Conservation (phyloP, 1,140 invertebrate genomes). For the Drosophila kepulauana region DNA sequence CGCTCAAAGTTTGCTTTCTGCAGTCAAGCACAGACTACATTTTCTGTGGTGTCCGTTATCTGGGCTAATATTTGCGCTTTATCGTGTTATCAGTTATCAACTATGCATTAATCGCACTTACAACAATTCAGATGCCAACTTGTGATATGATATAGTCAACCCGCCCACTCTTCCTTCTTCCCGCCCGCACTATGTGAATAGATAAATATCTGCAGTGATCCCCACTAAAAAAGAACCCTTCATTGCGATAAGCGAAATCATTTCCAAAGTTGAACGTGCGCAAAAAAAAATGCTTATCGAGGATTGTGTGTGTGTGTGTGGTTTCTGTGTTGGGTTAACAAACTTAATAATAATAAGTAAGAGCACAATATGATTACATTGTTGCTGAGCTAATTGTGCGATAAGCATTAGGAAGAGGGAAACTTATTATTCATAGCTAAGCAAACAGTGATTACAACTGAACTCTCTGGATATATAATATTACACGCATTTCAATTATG, state of each 20-base stretch:
- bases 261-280: slow-evolving; percentile 46
- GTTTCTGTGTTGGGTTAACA: background rate
- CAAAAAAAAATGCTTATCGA: slow-evolving; percentile 66
- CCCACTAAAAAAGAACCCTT: background rate
- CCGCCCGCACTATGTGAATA: slow-evolving; percentile 22
- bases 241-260: slow-evolving; percentile 21
- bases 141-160: background rate
- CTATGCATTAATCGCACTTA: slow-evolving; percentile 25
- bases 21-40: background rate
- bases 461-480: background rate
- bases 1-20: background rate
- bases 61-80: slow-evolving; percentile 36
- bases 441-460: slow-evolving; percentile 2
- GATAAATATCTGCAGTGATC: slow-evolving; percentile 48
- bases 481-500: background rate
- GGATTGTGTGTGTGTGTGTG: background rate
- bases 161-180: background rate
- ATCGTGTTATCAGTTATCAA: slow-evolving; percentile 35
- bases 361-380: slow-evolving; percentile 36
- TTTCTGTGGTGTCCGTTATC: slow-evolving; percentile 9
- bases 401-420: slow-evolving; percentile 5
- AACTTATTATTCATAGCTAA: slow-evolving; percentile 19
- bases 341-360: slow-evolving; percentile 19
- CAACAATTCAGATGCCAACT: slow-evolving; percentile 15
- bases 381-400: slow-evolving; percentile 24